Conservation (phyloP, 2,113 vertebrate species). For the Morone chrysops region DNA sequence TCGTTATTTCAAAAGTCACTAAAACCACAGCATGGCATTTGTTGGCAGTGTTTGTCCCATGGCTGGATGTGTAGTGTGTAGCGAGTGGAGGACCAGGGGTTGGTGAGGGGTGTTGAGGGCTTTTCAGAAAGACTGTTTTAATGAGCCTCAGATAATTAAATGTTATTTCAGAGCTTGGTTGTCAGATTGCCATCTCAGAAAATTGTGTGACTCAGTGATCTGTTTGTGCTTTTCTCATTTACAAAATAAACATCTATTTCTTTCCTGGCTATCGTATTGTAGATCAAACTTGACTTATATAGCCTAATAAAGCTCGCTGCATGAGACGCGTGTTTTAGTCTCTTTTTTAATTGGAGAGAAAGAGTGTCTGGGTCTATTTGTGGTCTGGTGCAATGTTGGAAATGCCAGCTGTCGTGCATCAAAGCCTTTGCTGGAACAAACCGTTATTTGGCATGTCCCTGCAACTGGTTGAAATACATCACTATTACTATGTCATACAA, state of each 20-base stretch:
- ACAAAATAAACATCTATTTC: constrained; percentile 67
- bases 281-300: constrained; percentile 69
- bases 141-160: constrained; percentile 75
- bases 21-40: constrained; percentile 27
- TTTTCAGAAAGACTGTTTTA: constrained; percentile 65
- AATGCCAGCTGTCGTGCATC: constrained; percentile 86
- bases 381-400: constrained; percentile 83
- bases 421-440: constrained; percentile 73
- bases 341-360: constrained; percentile 83
- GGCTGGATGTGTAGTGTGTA: constrained; percentile 44
- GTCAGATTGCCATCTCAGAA: constrained; percentile 58
- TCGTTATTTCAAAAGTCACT: constrained; percentile 15
- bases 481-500: constrained; percentile 44
- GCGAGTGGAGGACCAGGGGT: constrained; percentile 15
- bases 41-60: constrained; percentile 29
- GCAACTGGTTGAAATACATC: constrained; percentile 70
- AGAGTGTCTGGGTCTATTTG: constrained; percentile 84
- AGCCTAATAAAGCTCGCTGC: constrained; percentile 73
- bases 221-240: constrained; percentile 70
- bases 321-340: constrained; percentile 65
- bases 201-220: constrained; percentile 56
- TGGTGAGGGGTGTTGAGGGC: constrained; percentile 37
- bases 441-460: constrained; percentile 67
- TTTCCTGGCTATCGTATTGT: constrained; percentile 47
- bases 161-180: constrained; percentile 66